Conservation (phyloP, 2,888 invertebrate species). For the Zelleria hepariella region DNA sequence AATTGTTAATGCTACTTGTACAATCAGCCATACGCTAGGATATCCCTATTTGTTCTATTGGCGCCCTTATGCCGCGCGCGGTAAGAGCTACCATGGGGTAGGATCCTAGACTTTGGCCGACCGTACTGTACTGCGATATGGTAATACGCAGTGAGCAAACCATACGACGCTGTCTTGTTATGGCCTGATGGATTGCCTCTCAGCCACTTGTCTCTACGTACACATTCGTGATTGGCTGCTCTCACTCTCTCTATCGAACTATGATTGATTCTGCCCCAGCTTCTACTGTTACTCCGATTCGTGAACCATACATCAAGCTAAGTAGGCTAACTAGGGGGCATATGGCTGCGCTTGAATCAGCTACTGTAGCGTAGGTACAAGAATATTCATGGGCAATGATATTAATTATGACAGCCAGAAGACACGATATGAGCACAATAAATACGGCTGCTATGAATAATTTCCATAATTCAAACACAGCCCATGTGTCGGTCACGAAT, state of each 20-base stretch:
- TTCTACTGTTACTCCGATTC: background rate
- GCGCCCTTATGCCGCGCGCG: too few relatives aligned
- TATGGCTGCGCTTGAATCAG: background rate
- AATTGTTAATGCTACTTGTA: background rate
- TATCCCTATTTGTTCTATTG: too few relatives aligned
- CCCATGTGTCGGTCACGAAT: constrained; percentile 49
- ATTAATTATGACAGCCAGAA: constrained; percentile 1
- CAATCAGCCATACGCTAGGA: too few relatives aligned
- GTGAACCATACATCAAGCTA: background rate
- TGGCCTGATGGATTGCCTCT: constrained; percentile 10
- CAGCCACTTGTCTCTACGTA: constrained; percentile 4
- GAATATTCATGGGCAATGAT: background rate
- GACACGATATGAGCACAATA: constrained; percentile 23
- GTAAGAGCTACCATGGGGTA: too few relatives aligned
- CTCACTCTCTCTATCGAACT: background rate
- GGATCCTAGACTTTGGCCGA: too few relatives aligned
- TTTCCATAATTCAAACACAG: constrained; percentile 65
- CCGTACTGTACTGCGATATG: background rate
- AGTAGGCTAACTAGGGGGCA: background rate
- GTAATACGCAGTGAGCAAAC: constrained; percentile 6
- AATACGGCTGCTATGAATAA: constrained; percentile 42
- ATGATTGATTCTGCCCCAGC: background rate
- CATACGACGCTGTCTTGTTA: constrained; percentile 11
- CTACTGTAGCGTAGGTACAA: background rate
- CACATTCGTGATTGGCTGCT: background rate